Conservation (phyloP, 2,113 vertebrate species). For the Eretmodus cyanostictus region DNA sequence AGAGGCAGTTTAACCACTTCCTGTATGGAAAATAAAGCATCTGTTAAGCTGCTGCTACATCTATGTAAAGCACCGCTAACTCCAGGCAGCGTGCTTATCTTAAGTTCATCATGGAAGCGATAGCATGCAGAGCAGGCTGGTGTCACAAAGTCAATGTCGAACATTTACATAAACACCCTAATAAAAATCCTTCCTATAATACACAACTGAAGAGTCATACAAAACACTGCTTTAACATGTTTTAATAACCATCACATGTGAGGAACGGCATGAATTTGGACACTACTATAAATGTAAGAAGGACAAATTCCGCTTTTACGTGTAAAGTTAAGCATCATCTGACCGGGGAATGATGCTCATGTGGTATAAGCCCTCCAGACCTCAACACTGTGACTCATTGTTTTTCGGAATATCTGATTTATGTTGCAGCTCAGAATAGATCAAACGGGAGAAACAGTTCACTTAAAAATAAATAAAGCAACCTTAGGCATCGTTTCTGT, state of each 20-base stretch:
- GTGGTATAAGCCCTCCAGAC: not conserved
- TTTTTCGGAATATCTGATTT: not conserved
- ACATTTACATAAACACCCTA: not conserved
- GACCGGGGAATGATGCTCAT: not conserved
- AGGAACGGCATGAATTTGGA: not conserved
- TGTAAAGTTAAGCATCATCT: not conserved
- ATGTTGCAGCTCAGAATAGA: not conserved
- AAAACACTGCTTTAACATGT: not conserved
- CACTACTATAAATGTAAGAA: not conserved
- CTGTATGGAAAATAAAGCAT: conserved; percentile 59
- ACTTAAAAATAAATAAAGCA: not conserved
- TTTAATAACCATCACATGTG: not conserved
- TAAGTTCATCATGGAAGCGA: not conserved
- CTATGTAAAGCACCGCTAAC: not conserved
- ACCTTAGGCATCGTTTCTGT: not conserved
- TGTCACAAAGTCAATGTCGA: not conserved
- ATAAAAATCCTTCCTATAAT: not conserved
- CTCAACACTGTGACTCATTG: not conserved
- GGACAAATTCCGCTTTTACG: not conserved
- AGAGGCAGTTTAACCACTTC: conserved; percentile 92
- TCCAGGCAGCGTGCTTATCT: not conserved
- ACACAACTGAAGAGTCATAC: not conserved
- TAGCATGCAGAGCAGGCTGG: not conserved
- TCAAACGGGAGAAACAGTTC: not conserved
- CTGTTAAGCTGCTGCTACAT: not conserved